Evolutionary conservation across 2,113 vertebrate genomes (phyloP).

Genomic region (Eidolon helvum): DNA sequence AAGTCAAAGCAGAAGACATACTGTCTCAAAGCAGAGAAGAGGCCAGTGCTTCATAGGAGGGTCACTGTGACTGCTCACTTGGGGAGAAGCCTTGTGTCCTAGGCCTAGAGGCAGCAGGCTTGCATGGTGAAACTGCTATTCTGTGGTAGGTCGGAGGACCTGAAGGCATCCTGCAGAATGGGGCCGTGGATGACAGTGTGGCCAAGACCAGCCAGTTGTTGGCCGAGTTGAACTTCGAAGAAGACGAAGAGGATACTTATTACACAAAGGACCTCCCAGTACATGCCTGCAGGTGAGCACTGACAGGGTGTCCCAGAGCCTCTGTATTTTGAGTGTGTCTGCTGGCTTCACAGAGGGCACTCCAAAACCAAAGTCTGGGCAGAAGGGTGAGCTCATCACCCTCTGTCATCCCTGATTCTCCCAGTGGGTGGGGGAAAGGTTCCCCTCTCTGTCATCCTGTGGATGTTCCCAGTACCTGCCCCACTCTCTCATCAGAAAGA

Average conservation of each 20-base stretch:
- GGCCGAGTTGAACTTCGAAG: slow-evolving; percentile 97
- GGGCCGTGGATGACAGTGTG: slow-evolving; percentile 92
- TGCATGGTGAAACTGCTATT: neutral
- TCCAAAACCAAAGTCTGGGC: neutral
- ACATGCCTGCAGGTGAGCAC: slow-evolving; percentile 96
- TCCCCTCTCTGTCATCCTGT: neutral
- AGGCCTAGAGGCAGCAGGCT: neutral
- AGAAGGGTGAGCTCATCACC: neutral
- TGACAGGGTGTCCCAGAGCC: neutral
- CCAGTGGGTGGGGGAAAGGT: neutral
- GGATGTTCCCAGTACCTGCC: neutral
- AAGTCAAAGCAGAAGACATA: neutral
- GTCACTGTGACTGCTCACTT: neutral
- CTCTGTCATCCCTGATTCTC: neutral
- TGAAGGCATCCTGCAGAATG: slow-evolving; percentile 94
- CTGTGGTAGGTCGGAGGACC: slow-evolving; percentile 91
- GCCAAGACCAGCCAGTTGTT: slow-evolving; percentile 95
- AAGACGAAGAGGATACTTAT: slow-evolving; percentile 98
- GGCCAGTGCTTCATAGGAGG: neutral
- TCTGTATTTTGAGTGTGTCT: neutral
- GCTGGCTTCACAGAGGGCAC: neutral
- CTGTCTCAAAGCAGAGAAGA: neutral
- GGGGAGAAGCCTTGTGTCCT: neutral
- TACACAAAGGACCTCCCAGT: slow-evolving; percentile 98
- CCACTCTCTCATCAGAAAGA: neutral